Evolutionary conservation across 2,888 invertebrate genomes (phyloP).

Genomic region (Xestobium rufovillosum): DNA sequence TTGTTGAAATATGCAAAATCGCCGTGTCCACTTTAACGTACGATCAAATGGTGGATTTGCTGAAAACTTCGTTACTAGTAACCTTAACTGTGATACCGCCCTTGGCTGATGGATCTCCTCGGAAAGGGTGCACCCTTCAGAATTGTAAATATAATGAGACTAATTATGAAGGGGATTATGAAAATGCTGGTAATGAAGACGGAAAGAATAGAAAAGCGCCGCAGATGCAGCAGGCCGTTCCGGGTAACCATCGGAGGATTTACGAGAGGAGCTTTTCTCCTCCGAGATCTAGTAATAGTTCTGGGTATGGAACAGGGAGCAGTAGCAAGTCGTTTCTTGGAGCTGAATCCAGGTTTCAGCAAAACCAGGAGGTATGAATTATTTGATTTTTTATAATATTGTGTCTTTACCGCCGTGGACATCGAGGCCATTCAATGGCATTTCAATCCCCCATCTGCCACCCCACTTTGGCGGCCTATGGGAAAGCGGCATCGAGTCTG

Average conservation of each 20-base stretch:
- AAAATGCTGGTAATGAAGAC: slow-evolving; percentile 46
- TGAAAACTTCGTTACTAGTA: slow-evolving; percentile 83
- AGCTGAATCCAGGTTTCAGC: slow-evolving; percentile 35
- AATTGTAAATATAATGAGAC: slow-evolving; percentile 57
- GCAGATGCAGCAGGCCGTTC: slow-evolving; percentile 48
- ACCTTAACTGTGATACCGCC: slow-evolving; percentile 78
- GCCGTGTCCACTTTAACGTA: slow-evolving; percentile 83
- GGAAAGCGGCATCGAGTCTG: too few relatives aligned
- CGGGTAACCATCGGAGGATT: slow-evolving; percentile 56
- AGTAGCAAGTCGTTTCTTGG: slow-evolving; percentile 44
- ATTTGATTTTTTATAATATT: slow-evolving; percentile 1
- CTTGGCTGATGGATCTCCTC: slow-evolving; percentile 57
- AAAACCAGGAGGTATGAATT: slow-evolving; percentile 41
- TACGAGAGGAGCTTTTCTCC: slow-evolving; percentile 70
- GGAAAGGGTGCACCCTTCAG: slow-evolving; percentile 58
- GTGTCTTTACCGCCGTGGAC: too few relatives aligned
- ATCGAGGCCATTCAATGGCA: too few relatives aligned
- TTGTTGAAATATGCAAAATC: slow-evolving; percentile 68
- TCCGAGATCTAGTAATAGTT: slow-evolving; percentile 69
- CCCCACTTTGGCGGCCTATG: too few relatives aligned
- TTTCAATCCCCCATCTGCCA: too few relatives aligned
- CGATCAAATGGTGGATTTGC: slow-evolving; percentile 86
- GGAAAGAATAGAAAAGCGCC: slow-evolving; percentile 43
- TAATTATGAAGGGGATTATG: slow-evolving; percentile 60
- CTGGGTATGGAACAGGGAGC: slow-evolving; percentile 76